Conservation (phyloP, 2,113 vertebrate species). For the Tiliqua scincoides region DNA sequence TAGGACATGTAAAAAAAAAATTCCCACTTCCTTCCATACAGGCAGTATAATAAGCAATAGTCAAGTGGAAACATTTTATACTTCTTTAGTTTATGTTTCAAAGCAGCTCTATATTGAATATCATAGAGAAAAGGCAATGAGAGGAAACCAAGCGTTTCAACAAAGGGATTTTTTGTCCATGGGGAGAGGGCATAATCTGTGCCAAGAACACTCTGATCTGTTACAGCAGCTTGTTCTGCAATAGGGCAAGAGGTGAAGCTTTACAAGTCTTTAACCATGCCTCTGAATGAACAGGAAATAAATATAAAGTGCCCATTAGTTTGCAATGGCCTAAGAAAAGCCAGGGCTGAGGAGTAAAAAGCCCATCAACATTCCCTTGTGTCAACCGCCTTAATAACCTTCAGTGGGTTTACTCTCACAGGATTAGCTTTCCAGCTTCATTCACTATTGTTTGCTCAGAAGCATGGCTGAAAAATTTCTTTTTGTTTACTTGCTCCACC, state of each 20-base stretch:
- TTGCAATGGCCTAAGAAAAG: constrained; percentile 50
- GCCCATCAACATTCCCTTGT: constrained; percentile 27
- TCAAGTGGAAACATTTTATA: background rate
- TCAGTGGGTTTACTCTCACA: constrained; percentile 44
- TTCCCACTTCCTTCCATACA: background rate
- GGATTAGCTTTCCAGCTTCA: constrained; percentile 44
- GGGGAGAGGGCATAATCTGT: background rate
- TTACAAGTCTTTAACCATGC: constrained; percentile 10
- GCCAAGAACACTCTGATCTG: constrained; percentile 24
- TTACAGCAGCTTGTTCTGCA: constrained; percentile 29
- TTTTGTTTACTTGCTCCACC: constrained; percentile 4
- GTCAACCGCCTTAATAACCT: constrained; percentile 50
- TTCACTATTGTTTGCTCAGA: constrained; percentile 32
- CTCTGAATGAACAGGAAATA: constrained; percentile 43
- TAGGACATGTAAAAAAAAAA: background rate
- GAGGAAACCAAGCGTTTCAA: background rate
- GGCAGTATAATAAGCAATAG: background rate
- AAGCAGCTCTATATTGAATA: background rate
- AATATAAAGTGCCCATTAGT: constrained; percentile 53
- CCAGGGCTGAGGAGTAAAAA: constrained; percentile 50
- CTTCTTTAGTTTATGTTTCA: background rate
- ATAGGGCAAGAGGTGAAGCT: constrained; percentile 26
- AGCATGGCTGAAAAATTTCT: background rate
- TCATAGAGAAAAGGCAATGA: background rate
- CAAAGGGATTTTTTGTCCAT: constrained; percentile 2